Evolutionary conservation across 2,797 vertebrate species (phyloP).

Genomic region (Muraenolepis orangiensis): DNA sequence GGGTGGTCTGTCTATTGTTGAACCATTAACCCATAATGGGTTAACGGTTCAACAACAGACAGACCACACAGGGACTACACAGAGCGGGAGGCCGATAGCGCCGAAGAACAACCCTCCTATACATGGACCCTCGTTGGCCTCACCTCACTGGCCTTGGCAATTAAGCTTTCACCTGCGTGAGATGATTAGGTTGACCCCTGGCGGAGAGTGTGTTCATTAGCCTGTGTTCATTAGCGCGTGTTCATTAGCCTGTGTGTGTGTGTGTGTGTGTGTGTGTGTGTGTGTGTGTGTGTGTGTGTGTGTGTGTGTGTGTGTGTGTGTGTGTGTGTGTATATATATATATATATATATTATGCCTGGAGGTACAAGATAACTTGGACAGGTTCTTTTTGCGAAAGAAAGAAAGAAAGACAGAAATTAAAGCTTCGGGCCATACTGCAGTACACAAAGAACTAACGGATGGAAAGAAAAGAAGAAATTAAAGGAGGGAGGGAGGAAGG

Average conservation of each 20-base stretch:
- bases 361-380: background rate
- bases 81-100: background rate
- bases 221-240: background rate
- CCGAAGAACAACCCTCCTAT: slow-evolving; percentile 17
- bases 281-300: slow-evolving; percentile 17
- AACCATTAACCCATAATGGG: background rate
- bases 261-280: slow-evolving; percentile 11
- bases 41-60: too few species aligned
- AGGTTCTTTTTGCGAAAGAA: too few species aligned
- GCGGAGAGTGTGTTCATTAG: slow-evolving; percentile 8
- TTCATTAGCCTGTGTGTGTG: slow-evolving; percentile 9
- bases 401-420: too few species aligned
- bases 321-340: background rate
- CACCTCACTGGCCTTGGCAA: slow-evolving; percentile 51
- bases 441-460: background rate
- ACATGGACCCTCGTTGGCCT: slow-evolving; percentile 32
- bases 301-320: too few species aligned
- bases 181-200: slow-evolving; percentile 14
- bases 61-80: background rate
- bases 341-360: background rate
- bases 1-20: background rate
- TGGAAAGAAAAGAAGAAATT: slow-evolving; percentile 6
- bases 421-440: background rate
- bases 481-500: slow-evolving; percentile 26
- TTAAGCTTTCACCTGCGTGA: slow-evolving; percentile 62